Conservation (phyloP, 2,888 invertebrate genomes). For the Stenodera caucasica region DNA sequence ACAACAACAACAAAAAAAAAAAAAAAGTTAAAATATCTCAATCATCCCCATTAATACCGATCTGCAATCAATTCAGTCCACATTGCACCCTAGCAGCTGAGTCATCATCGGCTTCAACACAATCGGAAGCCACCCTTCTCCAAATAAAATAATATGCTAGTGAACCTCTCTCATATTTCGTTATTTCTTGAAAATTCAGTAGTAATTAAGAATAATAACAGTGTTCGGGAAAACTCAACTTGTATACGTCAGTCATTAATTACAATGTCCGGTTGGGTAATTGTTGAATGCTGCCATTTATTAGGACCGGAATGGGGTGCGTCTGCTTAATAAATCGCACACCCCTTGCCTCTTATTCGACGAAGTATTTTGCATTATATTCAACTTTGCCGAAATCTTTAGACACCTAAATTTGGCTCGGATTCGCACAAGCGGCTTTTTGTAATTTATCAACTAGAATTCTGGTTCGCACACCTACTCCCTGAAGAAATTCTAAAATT, state of each 20-base stretch:
- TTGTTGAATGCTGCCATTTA: slow-evolving; percentile 10
- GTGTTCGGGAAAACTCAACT: background rate
- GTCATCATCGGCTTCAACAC: background rate
- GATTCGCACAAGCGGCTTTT: background rate
- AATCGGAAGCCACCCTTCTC: background rate
- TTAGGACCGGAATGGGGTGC: slow-evolving; percentile 8
- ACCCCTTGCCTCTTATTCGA: background rate
- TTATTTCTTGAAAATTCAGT: too few species aligned
- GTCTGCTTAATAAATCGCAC: slow-evolving; percentile 9
- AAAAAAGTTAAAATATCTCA: too few species aligned
- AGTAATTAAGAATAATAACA: background rate
- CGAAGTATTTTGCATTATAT: background rate
- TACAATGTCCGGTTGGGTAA: slow-evolving; percentile 4
- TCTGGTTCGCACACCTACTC: background rate
- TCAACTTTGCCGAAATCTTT: background rate
- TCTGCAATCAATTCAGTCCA: background rate
- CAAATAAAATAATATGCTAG: background rate
- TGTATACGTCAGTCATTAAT: slow-evolving; percentile 11
- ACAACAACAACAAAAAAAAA: too few species aligned
- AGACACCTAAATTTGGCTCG: background rate
- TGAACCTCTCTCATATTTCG: too few species aligned
- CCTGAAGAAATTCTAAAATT: background rate
- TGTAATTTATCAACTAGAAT: slow-evolving; percentile 3
- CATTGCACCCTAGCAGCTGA: background rate
- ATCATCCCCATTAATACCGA: background rate